Evolutionary conservation across 2,113 vertebrate species (phyloP), one percentile per base, ranked within the genome.

Genomic region (Pseudopodoces humilis): DNA sequence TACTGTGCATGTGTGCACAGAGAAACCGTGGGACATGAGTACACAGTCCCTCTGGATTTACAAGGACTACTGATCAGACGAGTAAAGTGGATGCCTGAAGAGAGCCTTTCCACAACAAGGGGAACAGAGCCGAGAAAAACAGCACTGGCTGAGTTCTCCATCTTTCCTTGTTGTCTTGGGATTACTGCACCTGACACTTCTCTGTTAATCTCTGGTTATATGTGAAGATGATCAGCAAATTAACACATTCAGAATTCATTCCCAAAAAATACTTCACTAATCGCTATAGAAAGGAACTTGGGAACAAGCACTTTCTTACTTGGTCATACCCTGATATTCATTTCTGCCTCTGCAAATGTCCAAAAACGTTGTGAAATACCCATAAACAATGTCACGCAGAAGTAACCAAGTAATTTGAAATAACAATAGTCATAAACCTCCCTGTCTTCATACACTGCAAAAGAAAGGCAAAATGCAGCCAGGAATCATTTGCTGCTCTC

Each of bases 161-260:
- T 12, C 24, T 68, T 35, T 85, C 46, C 37, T 53, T 0, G 0
- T 14, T 68, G 52, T 17, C 5, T 58, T 78, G 33, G 35, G 60
- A 23, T 49, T 75, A 75, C 30, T 28, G 35, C 53, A 50, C 67
- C 59, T 65, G n/a, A 76, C 55, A 72, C 27, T 46, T 20, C 67
- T 68, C 50, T 37, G 23, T 59, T 68, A 86, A 43, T 33, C 76
- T 88, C 85, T 59, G 33, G 33, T 72, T 88, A 90, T 44, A 6
- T 77, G 44, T 22, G 71, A 95, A 77, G 47, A 77, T 33, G 44
- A 92, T 50, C 52, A 68, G 24, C 39, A 93, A 83, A 88, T 75
- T 64, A 92, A 49, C 41, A 46, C 49, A 41, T 90, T 70, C 39
- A 55, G 16, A 91, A 87, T 74, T 87, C 7, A 86, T 44, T 74